Conservation (phyloP, 2,113 vertebrate species). For the Laterallus jamaicensis region DNA sequence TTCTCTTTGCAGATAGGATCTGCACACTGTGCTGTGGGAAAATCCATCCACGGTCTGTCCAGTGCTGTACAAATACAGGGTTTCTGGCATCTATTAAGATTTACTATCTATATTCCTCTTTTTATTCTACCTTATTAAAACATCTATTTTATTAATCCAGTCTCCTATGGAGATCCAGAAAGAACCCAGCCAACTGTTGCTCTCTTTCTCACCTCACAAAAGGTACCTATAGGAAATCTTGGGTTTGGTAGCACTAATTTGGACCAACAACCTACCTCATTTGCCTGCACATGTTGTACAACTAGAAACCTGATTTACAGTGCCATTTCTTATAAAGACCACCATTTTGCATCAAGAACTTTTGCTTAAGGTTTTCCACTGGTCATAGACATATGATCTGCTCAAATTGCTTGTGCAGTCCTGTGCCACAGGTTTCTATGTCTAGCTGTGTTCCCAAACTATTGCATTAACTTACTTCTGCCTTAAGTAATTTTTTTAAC, state of each 20-base stretch:
- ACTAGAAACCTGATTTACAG: not conserved
- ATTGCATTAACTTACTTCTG: not conserved
- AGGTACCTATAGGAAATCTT: not conserved
- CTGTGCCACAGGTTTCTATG: not conserved
- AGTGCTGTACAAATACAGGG: accelerated
- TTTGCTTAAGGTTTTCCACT: not conserved
- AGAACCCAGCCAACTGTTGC: not conserved
- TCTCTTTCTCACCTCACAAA: not conserved
- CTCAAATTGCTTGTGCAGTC: not conserved
- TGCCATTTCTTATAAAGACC: not conserved
- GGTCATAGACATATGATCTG: not conserved
- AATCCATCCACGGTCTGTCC: not conserved
- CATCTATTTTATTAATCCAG: not conserved
- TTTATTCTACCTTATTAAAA: not conserved
- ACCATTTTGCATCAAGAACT: not conserved
- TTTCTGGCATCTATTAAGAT: not conserved
- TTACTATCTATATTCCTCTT: not conserved
- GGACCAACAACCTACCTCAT: not conserved
- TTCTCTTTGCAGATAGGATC: accelerated
- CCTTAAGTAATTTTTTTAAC: not conserved
- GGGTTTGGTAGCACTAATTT: not conserved
- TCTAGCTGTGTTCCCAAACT: not conserved
- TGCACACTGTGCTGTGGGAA: accelerated
- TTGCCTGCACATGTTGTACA: not conserved
- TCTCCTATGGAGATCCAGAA: not conserved